Evolutionary conservation across 2,888 invertebrate genomes (phyloP).

Genomic region (Diabrotica balteata): DNA sequence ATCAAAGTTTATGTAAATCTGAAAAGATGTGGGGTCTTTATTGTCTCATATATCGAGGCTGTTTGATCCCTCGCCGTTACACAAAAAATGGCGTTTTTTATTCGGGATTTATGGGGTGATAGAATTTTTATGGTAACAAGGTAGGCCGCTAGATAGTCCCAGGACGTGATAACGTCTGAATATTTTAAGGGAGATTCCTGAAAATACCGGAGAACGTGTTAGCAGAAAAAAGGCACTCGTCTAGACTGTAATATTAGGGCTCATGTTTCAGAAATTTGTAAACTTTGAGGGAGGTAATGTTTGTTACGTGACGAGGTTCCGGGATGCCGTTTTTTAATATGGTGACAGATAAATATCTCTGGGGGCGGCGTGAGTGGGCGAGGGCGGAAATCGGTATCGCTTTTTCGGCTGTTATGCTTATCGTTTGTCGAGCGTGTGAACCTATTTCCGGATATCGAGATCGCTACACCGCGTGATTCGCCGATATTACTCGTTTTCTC

Average conservation of each 20-base stretch:
- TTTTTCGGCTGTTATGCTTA: no score
- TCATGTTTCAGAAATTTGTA: constrained; percentile 35
- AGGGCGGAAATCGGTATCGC: no score
- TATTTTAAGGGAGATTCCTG: constrained; percentile 29
- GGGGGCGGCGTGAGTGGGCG: not conserved
- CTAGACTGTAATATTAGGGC: constrained; percentile 25
- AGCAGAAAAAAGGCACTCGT: constrained; percentile 7
- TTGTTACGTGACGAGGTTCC: constrained; percentile 18
- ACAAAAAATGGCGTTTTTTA: constrained; percentile 27
- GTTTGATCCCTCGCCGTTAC: constrained; percentile 17
- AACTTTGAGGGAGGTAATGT: constrained; percentile 28
- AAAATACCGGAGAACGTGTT: constrained; percentile 15
- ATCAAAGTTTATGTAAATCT: constrained; percentile 14
- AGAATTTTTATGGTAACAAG: constrained; percentile 38
- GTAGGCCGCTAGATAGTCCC: constrained; percentile 29
- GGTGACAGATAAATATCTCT: constrained; percentile 6
- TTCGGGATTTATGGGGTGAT: constrained; percentile 33
- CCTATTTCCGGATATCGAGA: no score
- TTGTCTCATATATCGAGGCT: constrained; percentile 2
- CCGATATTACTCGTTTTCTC: no score
- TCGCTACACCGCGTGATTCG: no score
- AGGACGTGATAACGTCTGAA: constrained; percentile 34
- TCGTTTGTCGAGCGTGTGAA: no score
- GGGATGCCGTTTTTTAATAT: constrained; percentile 16
- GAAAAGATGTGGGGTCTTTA: constrained; percentile 9